Evolutionary conservation across 1,140 invertebrate genomes (phyloP), one percentile per base, ranked within the genome.

Genomic region (Caenorhabditis elegans): DNA sequence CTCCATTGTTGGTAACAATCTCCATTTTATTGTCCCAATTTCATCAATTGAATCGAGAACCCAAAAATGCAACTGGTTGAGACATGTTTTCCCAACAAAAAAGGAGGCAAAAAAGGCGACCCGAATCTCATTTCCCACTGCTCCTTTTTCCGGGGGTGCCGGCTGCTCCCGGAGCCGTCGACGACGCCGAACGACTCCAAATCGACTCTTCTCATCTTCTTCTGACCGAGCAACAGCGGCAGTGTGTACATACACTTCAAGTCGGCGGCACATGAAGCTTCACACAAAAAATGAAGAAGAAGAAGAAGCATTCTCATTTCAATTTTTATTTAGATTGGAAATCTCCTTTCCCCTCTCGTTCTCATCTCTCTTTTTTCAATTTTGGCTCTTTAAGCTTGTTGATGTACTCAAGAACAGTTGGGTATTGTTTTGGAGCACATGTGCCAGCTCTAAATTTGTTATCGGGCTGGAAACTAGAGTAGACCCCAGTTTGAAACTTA

Each of bases 241-340:
- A 39, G 60, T 70, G 15, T 13, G 22, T 26, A 70, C 60, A 70
- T 22, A 36, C 60, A 70, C 60, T 70, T 70, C 60, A 70, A 70
- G 39, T 70, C 60, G 60, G 60, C 60, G 39, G 31, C 53, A n/a
- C n/a, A n/a, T n/a, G n/a, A n/a, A n/a, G n/a, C n/a, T n/a, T n/a
- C n/a, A n/a, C n/a, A n/a, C n/a, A n/a, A n/a, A n/a, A n/a, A n/a
- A n/a, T n/a, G n/a, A n/a, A n/a, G n/a, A n/a, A n/a, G n/a, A n/a
- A n/a, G 39, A 8, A 43, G 39, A 43, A 43, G 60, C 36, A 70
- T 70, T 70, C 60, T 70, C 60, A 70, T 70, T 70, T 26, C 60
- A 70, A 39, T 70, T 70, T 70, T 70, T 70, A 70, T 70, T 70
- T 70, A 70, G 60, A 70, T 70, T 70, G 60, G n/a, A 70, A 70